phyloP scores from a whole-genome alignment of 1,140 invertebrate genomes.

The Drosophila pseudoobscura region DNA sequence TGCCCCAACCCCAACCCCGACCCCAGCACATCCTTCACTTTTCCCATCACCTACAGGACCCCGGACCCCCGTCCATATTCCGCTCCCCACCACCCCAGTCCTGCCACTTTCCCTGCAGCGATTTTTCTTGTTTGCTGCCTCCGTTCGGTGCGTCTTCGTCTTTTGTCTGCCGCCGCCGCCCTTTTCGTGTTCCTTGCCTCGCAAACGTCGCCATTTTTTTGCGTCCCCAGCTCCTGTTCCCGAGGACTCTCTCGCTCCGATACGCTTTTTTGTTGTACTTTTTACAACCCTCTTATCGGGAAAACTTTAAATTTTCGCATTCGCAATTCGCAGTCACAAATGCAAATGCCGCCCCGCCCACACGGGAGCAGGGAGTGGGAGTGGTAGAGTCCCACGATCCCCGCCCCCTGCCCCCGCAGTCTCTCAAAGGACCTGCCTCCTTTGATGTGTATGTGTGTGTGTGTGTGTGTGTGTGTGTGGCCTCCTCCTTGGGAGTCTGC shows the following conservation, averaged over 20 bases:
- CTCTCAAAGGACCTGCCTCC: neutral
- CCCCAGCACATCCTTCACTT: slow-evolving; percentile 25
- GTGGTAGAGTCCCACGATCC: neutral
- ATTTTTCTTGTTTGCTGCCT: slow-evolving; percentile 75
- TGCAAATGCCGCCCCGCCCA: slow-evolving; percentile 69
- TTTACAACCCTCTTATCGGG: slow-evolving; percentile 78
- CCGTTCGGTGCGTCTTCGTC: slow-evolving; percentile 36
- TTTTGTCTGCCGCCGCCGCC: slow-evolving; percentile 69
- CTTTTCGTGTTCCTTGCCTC: slow-evolving; percentile 66
- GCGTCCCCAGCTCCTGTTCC: slow-evolving; percentile 27
- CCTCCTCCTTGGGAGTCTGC: slow-evolving; percentile 50
- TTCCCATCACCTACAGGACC: slow-evolving; percentile 16
- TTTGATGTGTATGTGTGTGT: neutral
- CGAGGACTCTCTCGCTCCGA: slow-evolving; percentile 2
- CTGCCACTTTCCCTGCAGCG: slow-evolving; percentile 48
- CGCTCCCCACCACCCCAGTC: slow-evolving; percentile 2
- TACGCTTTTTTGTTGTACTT: slow-evolving; percentile 64
- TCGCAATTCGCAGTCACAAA: slow-evolving; percentile 77
- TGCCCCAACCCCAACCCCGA: neutral
- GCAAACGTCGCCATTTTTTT: slow-evolving; percentile 74
- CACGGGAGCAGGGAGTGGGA: neutral
- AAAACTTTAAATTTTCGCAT: slow-evolving; percentile 80
- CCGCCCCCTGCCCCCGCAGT: neutral
- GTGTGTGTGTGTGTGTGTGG: slow-evolving; percentile 3
- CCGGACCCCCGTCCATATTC: slow-evolving; percentile 1